phyloP scores from a whole-genome alignment of 2,888 invertebrate species.

The Megaustenia siamemsis region DNA sequence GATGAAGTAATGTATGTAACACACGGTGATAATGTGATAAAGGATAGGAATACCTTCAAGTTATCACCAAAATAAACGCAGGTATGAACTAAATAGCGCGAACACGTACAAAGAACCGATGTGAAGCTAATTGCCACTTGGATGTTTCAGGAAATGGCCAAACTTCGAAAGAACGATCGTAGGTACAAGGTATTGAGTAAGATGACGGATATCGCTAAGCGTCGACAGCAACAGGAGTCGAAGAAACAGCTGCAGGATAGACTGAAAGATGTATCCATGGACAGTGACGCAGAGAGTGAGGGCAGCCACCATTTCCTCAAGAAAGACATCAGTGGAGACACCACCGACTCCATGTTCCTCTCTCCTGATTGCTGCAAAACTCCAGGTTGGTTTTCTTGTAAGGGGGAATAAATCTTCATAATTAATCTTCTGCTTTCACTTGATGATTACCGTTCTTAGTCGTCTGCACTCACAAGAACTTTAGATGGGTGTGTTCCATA shows the following conservation, averaged over 20 bases:
- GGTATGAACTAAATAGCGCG: no score
- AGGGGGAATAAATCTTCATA: no score
- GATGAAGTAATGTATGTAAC: no score
- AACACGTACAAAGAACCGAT: no score
- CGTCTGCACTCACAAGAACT: no score
- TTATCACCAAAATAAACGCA: no score
- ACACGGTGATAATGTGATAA: no score
- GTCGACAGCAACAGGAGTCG: conserved; percentile 47
- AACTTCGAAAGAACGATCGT: conserved; percentile 72
- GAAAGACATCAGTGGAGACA: conserved; percentile 59
- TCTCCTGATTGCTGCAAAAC: conserved; percentile 59
- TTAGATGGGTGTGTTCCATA: no score
- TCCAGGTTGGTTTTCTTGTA: neutral
- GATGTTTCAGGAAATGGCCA: conserved; percentile 70
- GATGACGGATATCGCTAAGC: conserved; percentile 62
- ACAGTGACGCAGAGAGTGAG: conserved; percentile 49
- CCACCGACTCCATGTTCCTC: conserved; percentile 66
- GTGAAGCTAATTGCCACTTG: neutral
- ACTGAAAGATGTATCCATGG: neutral
- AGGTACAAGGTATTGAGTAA: conserved; percentile 72
- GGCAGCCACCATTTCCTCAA: conserved; percentile 59
- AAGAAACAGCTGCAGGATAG: conserved; percentile 46
- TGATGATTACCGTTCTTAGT: no score
- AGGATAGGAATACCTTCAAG: no score
- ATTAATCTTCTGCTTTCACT: no score